Conservation (phyloP, 2,113 vertebrate genomes). For the Catagonus wagneri region DNA sequence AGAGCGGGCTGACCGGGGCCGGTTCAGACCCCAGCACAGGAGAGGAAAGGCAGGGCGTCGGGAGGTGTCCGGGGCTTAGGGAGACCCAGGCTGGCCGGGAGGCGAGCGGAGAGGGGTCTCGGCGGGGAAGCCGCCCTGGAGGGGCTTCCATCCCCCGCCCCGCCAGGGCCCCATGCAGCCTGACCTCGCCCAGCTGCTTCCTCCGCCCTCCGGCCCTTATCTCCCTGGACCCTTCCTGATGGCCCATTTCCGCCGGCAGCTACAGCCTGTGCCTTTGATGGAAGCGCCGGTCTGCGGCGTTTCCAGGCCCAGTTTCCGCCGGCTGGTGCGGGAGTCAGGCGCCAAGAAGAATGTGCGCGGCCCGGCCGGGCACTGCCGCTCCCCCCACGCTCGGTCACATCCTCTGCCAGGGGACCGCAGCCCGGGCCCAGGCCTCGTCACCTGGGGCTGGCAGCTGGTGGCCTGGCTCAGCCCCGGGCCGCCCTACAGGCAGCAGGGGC, state of each 20-base stretch:
- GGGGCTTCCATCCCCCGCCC: background rate
- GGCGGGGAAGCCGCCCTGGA: accelerated
- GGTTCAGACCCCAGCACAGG: too few relatives aligned
- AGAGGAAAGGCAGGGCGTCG: too few relatives aligned
- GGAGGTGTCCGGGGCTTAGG: too few relatives aligned
- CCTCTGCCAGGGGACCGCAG: accelerated
- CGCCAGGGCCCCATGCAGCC: background rate
- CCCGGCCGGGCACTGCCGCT: background rate
- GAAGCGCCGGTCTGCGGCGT: background rate
- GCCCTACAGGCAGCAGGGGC: accelerated
- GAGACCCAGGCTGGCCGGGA: too few relatives aligned
- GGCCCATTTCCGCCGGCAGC: background rate
- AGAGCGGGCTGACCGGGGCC: accelerated
- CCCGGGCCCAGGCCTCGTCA: background rate
- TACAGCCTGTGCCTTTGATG: background rate
- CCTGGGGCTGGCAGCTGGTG: background rate
- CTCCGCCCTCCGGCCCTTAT: background rate
- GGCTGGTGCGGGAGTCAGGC: background rate
- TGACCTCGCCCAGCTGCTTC: background rate
- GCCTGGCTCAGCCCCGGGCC: background rate
- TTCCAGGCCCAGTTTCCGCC: background rate
- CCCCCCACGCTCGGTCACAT: accelerated
- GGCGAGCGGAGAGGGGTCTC: too few relatives aligned
- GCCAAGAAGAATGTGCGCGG: too few relatives aligned
- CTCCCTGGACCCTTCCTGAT: background rate